These are phyloP conservation scores for Spialia ferax DNA, from an alignment of 2,888 invertebrate genomes.

Conservation along the genomic window DNA sequence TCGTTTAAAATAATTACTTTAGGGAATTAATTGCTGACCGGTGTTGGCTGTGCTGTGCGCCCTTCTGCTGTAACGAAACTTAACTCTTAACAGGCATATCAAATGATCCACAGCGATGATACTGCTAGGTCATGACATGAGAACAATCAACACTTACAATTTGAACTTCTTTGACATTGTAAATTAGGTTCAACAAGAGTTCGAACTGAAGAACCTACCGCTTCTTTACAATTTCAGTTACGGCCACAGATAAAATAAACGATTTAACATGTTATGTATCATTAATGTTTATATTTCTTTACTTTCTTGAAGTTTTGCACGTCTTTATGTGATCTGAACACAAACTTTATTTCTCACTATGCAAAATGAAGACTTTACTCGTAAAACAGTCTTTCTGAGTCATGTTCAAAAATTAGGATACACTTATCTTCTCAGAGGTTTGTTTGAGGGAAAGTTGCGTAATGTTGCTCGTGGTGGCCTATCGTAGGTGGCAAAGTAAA, in stretches of 20 bases:
- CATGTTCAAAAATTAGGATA: conserved; percentile 29
- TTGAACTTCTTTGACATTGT: neutral
- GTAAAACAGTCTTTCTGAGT: conserved; percentile 9
- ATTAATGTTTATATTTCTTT: no score
- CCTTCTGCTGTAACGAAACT: no score
- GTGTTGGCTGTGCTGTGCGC: no score
- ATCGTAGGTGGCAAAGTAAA: conserved; percentile 50
- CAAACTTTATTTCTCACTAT: conserved; percentile 1
- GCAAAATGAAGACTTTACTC: conserved; percentile 20
- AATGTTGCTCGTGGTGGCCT: conserved; percentile 50
- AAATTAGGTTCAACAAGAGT: neutral
- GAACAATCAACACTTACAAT: neutral
- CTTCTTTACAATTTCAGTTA: no score
- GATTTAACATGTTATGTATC: no score
- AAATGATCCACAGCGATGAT: neutral
- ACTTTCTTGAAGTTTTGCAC: neutral
- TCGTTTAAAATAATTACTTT: no score
- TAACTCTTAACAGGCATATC: neutral
- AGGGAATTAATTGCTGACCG: no score
- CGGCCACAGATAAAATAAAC: no score
- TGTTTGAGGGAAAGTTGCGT: conserved; percentile 53
- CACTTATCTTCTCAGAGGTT: conserved; percentile 46
- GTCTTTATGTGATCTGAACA: neutral
- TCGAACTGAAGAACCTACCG: no score
- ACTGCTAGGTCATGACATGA: neutral